Conservation (phyloP, 2,888 invertebrate genomes). For the Nemotelus pantherinus region DNA sequence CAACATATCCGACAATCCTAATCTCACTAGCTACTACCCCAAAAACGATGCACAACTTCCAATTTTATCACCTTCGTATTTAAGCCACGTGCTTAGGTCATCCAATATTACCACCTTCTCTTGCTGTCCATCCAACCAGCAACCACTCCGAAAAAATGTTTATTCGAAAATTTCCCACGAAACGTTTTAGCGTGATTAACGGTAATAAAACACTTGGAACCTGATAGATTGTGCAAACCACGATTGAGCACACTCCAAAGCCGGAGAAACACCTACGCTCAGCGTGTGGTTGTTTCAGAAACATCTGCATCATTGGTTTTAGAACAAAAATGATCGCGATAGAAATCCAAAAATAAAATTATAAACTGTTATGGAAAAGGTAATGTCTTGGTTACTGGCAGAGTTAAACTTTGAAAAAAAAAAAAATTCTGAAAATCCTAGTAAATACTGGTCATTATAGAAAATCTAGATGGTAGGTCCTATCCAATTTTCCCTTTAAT, state of each 20-base stretch:
- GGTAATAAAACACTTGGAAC: constrained; percentile 58
- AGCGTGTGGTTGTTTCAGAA: too few relatives aligned
- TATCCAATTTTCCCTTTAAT: not conserved
- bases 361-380: too few relatives aligned
- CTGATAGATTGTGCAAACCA: constrained; percentile 55
- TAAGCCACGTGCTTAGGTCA: constrained; percentile 15
- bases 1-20: too few relatives aligned
- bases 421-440: not conserved
- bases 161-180: constrained; percentile 59
- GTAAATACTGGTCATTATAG: not conserved
- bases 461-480: constrained; percentile 3
- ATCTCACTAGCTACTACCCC: too few relatives aligned
- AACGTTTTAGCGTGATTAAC: constrained; percentile 60
- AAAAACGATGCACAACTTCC: too few relatives aligned
- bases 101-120: not conserved
- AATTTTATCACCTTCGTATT: constrained; percentile 23
- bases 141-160: not conserved
- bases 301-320: too few relatives aligned
- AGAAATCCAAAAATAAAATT: too few relatives aligned
- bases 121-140: not conserved
- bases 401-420: too few relatives aligned
- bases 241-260: not conserved
- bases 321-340: too few relatives aligned
- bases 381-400: too few relatives aligned
- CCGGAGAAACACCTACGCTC: too few relatives aligned